Conservation (phyloP, 2,797 vertebrate genomes). For the Carcharodon carcharias region DNA sequence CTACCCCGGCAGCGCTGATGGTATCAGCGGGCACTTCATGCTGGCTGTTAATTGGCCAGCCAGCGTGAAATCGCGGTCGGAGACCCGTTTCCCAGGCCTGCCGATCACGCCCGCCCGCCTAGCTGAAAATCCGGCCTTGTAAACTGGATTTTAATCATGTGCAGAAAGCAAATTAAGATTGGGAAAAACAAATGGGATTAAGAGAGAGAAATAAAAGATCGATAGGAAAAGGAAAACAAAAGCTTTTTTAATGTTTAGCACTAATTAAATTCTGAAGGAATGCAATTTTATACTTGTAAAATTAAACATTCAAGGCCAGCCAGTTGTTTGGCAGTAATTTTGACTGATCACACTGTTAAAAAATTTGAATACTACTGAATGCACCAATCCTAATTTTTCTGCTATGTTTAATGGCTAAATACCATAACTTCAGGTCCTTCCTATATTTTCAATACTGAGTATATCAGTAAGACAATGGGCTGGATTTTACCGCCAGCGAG, state of each 20-base stretch:
- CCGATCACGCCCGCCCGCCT: too few species aligned
- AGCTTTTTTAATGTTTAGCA: neutral
- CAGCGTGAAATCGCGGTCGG: too few species aligned
- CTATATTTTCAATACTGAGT: neutral
- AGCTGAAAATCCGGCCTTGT: too few species aligned
- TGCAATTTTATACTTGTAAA: neutral
- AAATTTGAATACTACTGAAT: neutral
- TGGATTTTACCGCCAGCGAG: too few species aligned
- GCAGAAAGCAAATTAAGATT: neutral
- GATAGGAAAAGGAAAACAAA: neutral
- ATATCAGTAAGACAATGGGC: neutral
- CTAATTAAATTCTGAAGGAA: neutral
- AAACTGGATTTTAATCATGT: neutral
- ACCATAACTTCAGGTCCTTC: neutral
- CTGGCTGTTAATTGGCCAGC: too few species aligned
- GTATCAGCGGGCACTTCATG: too few species aligned
- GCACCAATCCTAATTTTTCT: neutral
- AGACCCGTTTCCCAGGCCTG: too few species aligned
- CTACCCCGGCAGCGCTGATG: too few species aligned
- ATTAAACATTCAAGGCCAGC: neutral
- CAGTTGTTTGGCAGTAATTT: neutral
- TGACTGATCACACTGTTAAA: neutral
- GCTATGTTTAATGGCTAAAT: neutral
- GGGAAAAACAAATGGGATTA: neutral
- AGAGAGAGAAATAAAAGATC: neutral